phyloP scores from a whole-genome alignment of 2,797 vertebrate species.

The Lepilemur ruficaudatus region DNA sequence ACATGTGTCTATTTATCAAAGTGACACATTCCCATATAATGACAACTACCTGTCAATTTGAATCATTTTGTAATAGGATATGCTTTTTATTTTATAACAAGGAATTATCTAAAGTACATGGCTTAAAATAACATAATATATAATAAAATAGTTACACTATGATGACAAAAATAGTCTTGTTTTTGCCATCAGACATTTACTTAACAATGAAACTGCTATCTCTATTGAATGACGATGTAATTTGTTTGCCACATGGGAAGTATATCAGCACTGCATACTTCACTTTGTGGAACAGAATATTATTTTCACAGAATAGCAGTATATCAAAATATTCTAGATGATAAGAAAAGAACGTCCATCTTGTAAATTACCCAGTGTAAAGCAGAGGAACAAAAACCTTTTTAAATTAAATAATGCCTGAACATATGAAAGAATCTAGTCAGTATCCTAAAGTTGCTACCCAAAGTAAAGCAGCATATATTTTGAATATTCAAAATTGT shows the following conservation, averaged over 20 bases:
- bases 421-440: constrained; percentile 27
- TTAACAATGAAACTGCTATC: constrained; percentile 34
- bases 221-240: background rate
- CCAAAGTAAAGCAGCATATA: background rate
- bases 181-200: constrained; percentile 25
- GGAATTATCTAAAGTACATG: background rate
- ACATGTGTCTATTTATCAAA: background rate
- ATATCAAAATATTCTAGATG: background rate
- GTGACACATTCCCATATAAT: background rate
- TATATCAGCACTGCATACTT: background rate
- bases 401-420: constrained; percentile 33
- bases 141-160: background rate
- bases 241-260: background rate
- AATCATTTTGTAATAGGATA: background rate
- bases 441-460: background rate
- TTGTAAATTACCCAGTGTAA: background rate
- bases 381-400: background rate
- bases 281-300: background rate
- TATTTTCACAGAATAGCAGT: background rate
- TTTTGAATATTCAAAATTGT: constrained; percentile 15
- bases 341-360: background rate
- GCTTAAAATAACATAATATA: background rate
- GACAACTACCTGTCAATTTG: background rate
- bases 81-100: background rate
- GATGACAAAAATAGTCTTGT: constrained; percentile 1